Conservation (phyloP, 2,888 invertebrate genomes). For the Carpatolechia fugitivella region DNA sequence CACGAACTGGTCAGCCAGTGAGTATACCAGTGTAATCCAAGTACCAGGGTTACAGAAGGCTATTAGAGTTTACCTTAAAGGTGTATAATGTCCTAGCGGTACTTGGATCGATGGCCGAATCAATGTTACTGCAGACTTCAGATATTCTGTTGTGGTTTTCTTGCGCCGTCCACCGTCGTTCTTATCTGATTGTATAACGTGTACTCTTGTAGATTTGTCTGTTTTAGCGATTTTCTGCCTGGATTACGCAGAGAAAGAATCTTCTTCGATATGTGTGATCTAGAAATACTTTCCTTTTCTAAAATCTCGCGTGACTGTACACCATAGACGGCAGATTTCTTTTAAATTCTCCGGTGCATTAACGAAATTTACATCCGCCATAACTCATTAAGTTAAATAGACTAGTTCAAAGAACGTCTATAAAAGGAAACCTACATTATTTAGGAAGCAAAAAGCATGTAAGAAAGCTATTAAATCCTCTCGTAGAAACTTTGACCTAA, state of each 20-base stretch:
- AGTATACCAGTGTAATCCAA: conserved; percentile 1
- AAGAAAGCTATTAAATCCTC: neutral
- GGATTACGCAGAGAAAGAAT: too few relatives aligned
- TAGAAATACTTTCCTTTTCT: too few relatives aligned
- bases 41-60: conserved; percentile 7
- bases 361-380: neutral
- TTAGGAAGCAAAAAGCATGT: neutral
- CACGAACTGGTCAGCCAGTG: too few relatives aligned
- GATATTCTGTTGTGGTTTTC: neutral
- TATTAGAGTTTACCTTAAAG: conserved; percentile 12
- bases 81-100: conserved; percentile 14
- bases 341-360: neutral
- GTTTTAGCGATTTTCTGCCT: neutral
- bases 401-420: neutral
- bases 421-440: neutral
- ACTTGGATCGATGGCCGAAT: conserved; percentile 5
- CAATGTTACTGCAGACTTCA: neutral
- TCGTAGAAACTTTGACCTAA: neutral
- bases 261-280: too few relatives aligned
- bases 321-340: neutral
- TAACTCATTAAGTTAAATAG: neutral
- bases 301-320: too few relatives aligned
- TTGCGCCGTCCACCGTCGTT: neutral
- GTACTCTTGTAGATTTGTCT: neutral
- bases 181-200: neutral